These are phyloP conservation scores for Salvelinus alpinus DNA, from an alignment of 2,113 vertebrate species.

Conservation along the genomic window DNA sequence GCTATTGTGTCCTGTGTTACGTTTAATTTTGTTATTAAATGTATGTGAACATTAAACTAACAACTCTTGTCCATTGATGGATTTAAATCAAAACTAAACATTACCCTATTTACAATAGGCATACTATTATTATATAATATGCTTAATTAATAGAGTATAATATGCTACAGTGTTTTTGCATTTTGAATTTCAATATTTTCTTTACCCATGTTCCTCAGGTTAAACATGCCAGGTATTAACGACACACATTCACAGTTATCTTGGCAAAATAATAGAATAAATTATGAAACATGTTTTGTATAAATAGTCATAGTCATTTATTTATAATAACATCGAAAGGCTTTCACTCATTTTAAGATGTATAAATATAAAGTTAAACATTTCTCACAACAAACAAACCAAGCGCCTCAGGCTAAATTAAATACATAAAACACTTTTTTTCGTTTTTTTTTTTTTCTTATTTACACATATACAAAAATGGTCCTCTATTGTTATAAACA, in stretches of 20 bases:
- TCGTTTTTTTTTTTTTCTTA: conserved; percentile 73
- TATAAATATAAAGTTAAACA: conserved; percentile 95
- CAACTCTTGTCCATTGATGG: too few species aligned
- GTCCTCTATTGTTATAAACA: conserved; percentile 77
- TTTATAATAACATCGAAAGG: conserved; percentile 78
- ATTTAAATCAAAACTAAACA: too few species aligned
- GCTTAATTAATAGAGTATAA: background rate
- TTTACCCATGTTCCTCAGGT: background rate
- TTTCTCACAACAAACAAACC: conserved; percentile 86
- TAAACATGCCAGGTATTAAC: background rate
- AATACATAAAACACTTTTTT: conserved; percentile 78
- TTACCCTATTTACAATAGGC: too few species aligned
- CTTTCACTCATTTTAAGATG: conserved; percentile 81
- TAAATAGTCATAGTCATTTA: conserved; percentile 83
- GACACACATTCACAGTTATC: background rate
- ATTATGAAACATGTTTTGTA: conserved; percentile 57
- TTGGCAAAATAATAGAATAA: background rate
- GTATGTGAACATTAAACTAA: too few species aligned
- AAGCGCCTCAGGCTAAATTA: conserved; percentile 80
- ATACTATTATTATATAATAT: background rate
- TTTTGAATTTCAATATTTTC: background rate
- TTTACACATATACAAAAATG: conserved; percentile 89
- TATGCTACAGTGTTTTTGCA: background rate
- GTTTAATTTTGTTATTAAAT: too few species aligned
- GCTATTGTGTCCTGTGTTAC: too few species aligned